Conservation (phyloP, 2,113 vertebrate genomes). For the Excalfactoria chinensis region DNA sequence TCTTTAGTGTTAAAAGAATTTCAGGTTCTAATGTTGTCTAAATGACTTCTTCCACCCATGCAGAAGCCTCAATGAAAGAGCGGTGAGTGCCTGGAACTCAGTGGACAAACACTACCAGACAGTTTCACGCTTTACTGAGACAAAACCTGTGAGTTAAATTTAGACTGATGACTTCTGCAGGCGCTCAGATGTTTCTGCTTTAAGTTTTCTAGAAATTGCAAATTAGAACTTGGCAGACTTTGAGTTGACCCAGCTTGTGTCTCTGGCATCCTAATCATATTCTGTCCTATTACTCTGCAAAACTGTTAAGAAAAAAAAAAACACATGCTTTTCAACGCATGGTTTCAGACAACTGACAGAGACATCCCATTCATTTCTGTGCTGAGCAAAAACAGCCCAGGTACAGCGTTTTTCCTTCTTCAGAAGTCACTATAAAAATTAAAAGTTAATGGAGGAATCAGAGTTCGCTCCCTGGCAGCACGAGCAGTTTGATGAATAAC, state of each 20-base stretch:
- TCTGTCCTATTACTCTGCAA: constrained; percentile 13
- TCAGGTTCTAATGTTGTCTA: background rate
- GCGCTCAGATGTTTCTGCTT: constrained; percentile 35
- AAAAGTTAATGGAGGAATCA: background rate
- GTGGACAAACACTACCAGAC: background rate
- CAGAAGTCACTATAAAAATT: constrained; percentile 3
- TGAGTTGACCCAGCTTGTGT: constrained; percentile 36
- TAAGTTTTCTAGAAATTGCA: constrained; percentile 48
- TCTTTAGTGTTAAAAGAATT: background rate
- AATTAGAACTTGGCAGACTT: constrained; percentile 51
- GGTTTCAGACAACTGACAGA: constrained; percentile 54
- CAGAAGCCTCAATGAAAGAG: background rate
- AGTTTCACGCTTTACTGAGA: background rate
- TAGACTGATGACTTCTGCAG: constrained; percentile 47
- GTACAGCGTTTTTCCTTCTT: constrained; percentile 9
- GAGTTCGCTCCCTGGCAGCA: background rate
- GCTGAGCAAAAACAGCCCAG: constrained; percentile 4
- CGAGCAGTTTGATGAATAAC: background rate
- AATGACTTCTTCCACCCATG: background rate
- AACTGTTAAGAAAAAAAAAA: constrained; percentile 6
- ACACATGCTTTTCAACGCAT: constrained; percentile 15
- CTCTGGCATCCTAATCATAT: constrained; percentile 42
- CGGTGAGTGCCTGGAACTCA: background rate
- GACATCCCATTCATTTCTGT: background rate
- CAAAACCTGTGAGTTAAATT: constrained; percentile 44